Conservation (phyloP, 2,113 vertebrate species). For the Dicentrarchus labrax region DNA sequence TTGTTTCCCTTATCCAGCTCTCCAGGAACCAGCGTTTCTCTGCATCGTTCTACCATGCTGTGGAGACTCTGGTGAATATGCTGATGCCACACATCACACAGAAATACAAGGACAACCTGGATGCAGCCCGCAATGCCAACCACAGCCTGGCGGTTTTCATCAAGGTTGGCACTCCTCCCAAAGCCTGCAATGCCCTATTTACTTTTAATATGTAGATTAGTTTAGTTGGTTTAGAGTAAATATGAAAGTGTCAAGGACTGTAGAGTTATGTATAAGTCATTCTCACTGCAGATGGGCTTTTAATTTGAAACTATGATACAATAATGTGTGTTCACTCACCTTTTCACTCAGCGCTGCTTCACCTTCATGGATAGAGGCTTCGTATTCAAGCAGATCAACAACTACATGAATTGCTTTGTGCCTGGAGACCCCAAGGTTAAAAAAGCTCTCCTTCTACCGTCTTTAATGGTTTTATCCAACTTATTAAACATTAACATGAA, state of each 20-base stretch:
- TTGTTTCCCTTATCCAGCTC: constrained; percentile 78
- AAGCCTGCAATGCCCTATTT: not conserved
- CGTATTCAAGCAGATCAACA: constrained; percentile 98
- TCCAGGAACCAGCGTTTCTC: constrained; percentile 95
- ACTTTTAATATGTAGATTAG: constrained; percentile 5
- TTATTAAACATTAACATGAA: not conserved
- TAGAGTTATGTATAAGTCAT: not conserved
- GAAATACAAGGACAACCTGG: constrained; percentile 96
- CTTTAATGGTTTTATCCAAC: not conserved
- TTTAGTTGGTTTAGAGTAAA: not conserved
- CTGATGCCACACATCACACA: constrained; percentile 97
- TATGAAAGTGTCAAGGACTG: not conserved
- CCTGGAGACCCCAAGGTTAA: constrained; percentile 96
- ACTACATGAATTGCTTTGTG: constrained; percentile 96
- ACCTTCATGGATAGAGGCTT: constrained; percentile 99
- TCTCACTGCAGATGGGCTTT: not conserved
- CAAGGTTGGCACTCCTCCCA: constrained; percentile 84
- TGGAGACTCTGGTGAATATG: constrained; percentile 96
- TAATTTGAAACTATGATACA: not conserved
- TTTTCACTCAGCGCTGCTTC: constrained; percentile 90
- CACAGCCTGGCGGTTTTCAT: constrained; percentile 96
- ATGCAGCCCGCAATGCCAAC: constrained; percentile 96
- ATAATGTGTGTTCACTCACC: not conserved
- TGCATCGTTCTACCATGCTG: constrained; percentile 91
- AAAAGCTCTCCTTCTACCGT: not conserved